Evolutionary conservation across 2,113 vertebrate species (phyloP).

Genomic region (Eulemur rufifrons): DNA sequence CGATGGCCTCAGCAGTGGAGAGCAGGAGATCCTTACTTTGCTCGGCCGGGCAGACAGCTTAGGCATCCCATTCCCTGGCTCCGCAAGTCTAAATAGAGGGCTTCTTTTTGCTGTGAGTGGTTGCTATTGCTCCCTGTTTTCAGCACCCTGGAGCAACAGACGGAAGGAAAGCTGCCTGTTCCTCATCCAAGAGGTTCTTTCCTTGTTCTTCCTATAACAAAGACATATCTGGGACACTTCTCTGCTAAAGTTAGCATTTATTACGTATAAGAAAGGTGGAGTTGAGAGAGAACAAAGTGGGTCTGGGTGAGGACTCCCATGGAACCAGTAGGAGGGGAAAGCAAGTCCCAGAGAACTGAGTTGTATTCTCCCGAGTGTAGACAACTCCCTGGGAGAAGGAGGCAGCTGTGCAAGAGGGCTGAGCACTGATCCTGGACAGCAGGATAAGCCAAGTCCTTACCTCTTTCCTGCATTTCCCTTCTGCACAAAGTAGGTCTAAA

Average conservation of each 20-base stretch:
- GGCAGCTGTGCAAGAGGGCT: not conserved
- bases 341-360: not conserved
- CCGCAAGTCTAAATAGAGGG: not conserved
- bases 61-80: not conserved
- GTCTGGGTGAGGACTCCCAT: not conserved
- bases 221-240: not conserved
- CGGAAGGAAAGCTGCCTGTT: not conserved
- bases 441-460: not conserved
- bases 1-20: not conserved
- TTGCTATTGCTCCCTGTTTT: not conserved
- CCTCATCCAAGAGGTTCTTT: not conserved
- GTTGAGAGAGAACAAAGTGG: not conserved
- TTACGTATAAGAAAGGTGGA: slow-evolving; percentile 44
- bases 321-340: not conserved
- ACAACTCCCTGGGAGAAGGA: not conserved
- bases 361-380: not conserved
- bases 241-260: not conserved
- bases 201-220: not conserved
- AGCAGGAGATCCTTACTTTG: not conserved
- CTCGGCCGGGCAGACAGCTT: not conserved
- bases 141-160: not conserved
- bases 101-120: not conserved
- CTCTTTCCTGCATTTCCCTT: not conserved
- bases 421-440: not conserved
- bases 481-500: not conserved